Evolutionary conservation across 35 echinoderm and acorn worm species (phyloP).

Genomic region (Apostichopus parvimensis): DNA sequence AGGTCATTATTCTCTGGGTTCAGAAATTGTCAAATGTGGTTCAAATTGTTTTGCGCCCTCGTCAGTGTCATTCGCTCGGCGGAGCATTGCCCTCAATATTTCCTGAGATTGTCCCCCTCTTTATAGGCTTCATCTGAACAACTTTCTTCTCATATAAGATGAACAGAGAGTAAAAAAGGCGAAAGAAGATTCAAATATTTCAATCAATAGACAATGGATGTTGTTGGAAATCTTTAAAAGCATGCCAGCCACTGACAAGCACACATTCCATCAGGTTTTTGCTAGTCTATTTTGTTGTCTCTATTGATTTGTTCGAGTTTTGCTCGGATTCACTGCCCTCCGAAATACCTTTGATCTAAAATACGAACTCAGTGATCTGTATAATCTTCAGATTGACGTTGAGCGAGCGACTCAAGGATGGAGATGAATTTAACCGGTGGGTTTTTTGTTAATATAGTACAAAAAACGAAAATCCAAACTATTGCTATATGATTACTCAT

Average conservation of each 20-base stretch:
- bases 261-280: background rate
- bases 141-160: no score
- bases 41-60: no score
- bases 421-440: background rate
- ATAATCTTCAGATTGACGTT: background rate
- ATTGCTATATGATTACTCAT: no score
- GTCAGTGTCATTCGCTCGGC: no score
- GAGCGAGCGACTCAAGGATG: background rate
- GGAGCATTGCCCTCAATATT: no score
- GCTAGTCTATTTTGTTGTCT: background rate
- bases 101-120: no score
- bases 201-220: background rate
- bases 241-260: background rate
- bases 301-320: constrained; percentile 41
- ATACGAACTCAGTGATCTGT: background rate
- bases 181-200: background rate
- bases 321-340: background rate
- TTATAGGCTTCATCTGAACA: no score
- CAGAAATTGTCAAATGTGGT: no score
- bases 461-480: background rate
- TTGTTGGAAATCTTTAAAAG: background rate
- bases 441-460: background rate
- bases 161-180: background rate
- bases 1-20: no score
- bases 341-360: constrained; percentile 28